Evolutionary conservation across 2,113 vertebrate genomes (phyloP).

Genomic region (Callocephalon fimbriatum): DNA sequence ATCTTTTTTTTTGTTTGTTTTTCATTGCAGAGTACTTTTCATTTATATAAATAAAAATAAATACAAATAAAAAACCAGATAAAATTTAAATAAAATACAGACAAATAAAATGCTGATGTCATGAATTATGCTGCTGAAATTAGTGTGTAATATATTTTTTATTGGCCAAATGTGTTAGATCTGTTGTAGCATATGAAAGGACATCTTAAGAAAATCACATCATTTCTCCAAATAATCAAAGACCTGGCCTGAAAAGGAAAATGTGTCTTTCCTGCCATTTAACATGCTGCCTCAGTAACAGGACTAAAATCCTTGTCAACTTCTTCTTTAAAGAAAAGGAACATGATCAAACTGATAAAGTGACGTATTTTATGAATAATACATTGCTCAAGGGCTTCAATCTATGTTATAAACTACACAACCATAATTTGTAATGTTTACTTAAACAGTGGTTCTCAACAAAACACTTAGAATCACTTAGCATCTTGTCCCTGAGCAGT

Average conservation of each 20-base stretch:
- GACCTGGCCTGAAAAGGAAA: background rate
- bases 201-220: no score
- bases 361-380: constrained; percentile 76
- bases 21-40: background rate
- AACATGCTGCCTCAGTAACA: background rate
- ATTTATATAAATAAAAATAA: background rate
- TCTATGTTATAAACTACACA: constrained; percentile 66
- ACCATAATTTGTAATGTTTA: constrained; percentile 78
- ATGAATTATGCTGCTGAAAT: background rate
- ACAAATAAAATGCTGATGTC: background rate
- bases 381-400: constrained; percentile 69
- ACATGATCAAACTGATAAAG: constrained; percentile 68
- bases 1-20: background rate
- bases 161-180: background rate
- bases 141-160: background rate
- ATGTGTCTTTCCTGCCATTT: background rate
- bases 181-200: no score
- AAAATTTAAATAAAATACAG: background rate
- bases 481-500: constrained; percentile 67
- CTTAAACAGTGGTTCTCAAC: constrained; percentile 74
- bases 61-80: background rate
- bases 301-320: constrained; percentile 39
- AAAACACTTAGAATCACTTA: constrained; percentile 78
- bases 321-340: constrained; percentile 46
- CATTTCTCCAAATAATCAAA: background rate